These are phyloP conservation scores for Triops longicaudatus DNA, from an alignment of 1,140 invertebrate species.

Conservation along the genomic window DNA sequence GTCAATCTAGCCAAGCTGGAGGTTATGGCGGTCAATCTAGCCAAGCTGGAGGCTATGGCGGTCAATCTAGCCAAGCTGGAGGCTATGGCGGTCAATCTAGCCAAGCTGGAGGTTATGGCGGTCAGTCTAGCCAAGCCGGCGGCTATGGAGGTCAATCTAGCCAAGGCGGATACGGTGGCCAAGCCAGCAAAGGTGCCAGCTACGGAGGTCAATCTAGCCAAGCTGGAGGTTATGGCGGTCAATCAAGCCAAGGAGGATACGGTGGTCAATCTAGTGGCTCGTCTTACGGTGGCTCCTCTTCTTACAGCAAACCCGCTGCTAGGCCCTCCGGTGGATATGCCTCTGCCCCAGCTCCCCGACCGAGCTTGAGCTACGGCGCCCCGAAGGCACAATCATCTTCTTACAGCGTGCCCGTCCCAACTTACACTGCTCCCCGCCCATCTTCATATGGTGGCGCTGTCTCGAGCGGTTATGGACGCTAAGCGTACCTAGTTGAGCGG, in stretches of 20 bases:
- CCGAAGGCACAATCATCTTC: conserved; percentile 19
- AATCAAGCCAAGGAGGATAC: neutral
- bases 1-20: neutral
- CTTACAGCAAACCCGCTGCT: neutral
- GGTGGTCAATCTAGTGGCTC: neutral
- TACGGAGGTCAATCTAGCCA: neutral
- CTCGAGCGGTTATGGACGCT: conserved; percentile 4
- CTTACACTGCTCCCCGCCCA: neutral
- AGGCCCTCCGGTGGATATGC: neutral
- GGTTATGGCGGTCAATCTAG: neutral
- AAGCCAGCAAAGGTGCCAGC: neutral
- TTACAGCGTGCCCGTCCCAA: neutral
- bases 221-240: neutral
- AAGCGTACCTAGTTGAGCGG: conserved; percentile 11
- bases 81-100: neutral
- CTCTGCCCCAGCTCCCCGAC: neutral
- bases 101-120: neutral
- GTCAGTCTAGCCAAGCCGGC: neutral
- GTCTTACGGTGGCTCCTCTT: neutral
- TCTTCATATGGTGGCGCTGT: neutral
- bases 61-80: neutral
- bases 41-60: neutral
- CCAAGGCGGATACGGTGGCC: neutral
- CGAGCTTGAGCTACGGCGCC: neutral
- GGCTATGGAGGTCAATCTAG: neutral